phyloP scores from a whole-genome alignment of 2,797 vertebrate species.

The Delichon dasypus region DNA sequence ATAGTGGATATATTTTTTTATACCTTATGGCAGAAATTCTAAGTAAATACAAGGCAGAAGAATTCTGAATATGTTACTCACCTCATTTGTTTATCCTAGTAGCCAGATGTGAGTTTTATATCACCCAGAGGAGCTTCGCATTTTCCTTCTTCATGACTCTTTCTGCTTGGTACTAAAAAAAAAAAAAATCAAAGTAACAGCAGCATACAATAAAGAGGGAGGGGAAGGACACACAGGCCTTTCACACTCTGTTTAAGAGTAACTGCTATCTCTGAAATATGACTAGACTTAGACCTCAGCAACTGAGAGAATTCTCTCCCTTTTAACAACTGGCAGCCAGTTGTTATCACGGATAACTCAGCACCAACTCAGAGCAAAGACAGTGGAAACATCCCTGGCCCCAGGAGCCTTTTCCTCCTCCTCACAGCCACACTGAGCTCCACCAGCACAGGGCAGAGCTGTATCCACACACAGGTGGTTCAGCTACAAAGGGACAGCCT shows the following conservation, averaged over 20 bases:
- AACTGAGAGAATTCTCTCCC: background rate
- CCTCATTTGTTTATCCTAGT: background rate
- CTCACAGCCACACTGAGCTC: background rate
- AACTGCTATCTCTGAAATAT: background rate
- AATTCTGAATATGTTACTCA: background rate
- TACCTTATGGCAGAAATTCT: background rate
- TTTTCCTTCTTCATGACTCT: background rate
- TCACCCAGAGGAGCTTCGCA: background rate
- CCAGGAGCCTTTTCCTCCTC: background rate
- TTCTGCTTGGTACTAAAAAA: background rate
- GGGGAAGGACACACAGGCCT: background rate
- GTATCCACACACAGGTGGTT: accelerated
- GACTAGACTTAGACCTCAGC: background rate
- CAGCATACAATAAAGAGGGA: background rate
- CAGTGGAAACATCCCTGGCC: background rate
- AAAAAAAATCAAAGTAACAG: background rate
- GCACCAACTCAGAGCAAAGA: background rate
- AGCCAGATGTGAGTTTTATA: background rate
- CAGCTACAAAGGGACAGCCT: too few species aligned
- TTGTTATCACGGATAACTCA: background rate
- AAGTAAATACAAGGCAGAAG: background rate
- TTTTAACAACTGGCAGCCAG: background rate
- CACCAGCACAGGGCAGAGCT: accelerated
- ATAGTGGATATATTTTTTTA: background rate
- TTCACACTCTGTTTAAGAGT: background rate